Evolutionary conservation across 2,888 invertebrate species (phyloP).

Genomic region (Pyrrhia umbra): DNA sequence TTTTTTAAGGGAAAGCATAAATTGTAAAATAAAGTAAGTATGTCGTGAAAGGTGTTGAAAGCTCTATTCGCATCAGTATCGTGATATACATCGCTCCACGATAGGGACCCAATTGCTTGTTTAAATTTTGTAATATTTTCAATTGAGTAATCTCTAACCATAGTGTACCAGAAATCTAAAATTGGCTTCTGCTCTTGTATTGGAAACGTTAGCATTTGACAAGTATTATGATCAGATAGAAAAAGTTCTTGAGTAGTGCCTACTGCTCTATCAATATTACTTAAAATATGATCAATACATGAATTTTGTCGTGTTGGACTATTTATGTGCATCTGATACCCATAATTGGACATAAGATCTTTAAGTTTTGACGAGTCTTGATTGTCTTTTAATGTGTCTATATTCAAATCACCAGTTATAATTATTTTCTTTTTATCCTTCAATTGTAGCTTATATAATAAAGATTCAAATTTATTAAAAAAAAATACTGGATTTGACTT

Average conservation of each 20-base stretch:
- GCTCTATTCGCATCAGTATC: background rate
- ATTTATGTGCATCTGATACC: background rate
- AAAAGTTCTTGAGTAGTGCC: slow-evolving; percentile 3
- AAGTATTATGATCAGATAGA: slow-evolving; percentile 7
- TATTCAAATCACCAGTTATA: background rate
- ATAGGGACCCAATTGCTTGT: background rate
- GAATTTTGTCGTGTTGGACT: background rate
- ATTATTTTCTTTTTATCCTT: background rate
- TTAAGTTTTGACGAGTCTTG: background rate
- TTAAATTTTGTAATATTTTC: background rate
- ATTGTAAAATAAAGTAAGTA: background rate
- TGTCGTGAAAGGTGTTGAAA: background rate
- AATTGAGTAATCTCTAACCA: background rate
- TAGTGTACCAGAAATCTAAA: background rate
- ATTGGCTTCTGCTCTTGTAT: background rate
- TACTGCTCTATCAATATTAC: background rate
- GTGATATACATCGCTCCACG: background rate
- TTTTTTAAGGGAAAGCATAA: background rate
- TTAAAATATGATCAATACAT: background rate
- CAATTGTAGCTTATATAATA: background rate
- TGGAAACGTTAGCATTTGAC: background rate
- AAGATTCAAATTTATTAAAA: background rate
- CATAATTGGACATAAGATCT: background rate
- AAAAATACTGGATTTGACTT: background rate
- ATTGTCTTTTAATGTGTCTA: background rate